Evolutionary conservation across 1,140 invertebrate genomes (phyloP).

Genomic region (Archivesica marissinica): DNA sequence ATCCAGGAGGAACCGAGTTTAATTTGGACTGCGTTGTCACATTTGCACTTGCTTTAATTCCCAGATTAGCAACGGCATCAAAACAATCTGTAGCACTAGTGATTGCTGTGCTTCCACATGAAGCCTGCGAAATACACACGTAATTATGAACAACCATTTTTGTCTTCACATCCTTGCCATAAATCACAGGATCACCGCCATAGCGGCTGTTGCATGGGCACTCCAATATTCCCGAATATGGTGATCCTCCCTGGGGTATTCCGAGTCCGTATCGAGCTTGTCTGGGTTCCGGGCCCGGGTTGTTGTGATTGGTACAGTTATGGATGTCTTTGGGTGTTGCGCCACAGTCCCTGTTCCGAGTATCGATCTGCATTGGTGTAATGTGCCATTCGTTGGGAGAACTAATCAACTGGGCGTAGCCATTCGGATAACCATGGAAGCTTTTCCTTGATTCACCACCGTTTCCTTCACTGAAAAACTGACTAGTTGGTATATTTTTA

Average conservation of each 20-base stretch:
- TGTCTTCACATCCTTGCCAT: constrained; percentile 50
- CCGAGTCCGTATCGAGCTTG: constrained; percentile 63
- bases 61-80: constrained; percentile 14
- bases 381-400: constrained; percentile 65
- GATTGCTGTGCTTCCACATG: constrained; percentile 4
- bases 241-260: constrained; percentile 52
- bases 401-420: constrained; percentile 63
- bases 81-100: constrained; percentile 37
- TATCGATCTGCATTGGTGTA: constrained; percentile 68
- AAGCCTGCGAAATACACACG: constrained; percentile 16
- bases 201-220: constrained; percentile 64
- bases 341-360: constrained; percentile 63
- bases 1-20: constrained; percentile 34
- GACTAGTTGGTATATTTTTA: constrained; percentile 58
- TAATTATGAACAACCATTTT: constrained; percentile 54
- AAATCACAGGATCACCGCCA: constrained; percentile 61
- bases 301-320: constrained; percentile 51
- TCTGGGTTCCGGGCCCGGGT: constrained; percentile 56
- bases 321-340: constrained; percentile 58
- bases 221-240: constrained; percentile 63
- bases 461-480: constrained; percentile 67
- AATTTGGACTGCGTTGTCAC: constrained; percentile 10
- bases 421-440: constrained; percentile 63
- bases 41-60: constrained; percentile 46
- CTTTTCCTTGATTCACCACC: constrained; percentile 66